Conservation (phyloP, 1,140 invertebrate genomes). For the Tetramorium alpestre region DNA sequence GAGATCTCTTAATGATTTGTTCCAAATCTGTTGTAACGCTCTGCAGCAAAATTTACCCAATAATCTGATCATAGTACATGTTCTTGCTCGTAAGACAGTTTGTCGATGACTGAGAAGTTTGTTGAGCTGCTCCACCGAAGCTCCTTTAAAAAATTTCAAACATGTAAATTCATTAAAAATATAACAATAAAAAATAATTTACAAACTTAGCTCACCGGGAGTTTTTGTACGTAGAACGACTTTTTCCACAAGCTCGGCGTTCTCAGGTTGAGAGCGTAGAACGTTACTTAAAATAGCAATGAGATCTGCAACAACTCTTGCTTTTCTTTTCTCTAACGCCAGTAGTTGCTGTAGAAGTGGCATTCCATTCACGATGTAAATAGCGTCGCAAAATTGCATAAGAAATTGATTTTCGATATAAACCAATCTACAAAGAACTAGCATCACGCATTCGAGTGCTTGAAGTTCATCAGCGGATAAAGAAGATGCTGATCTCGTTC, state of each 20-base stretch:
- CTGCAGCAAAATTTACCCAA: conserved; percentile 89
- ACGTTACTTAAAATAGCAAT: conserved; percentile 91
- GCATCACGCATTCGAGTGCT: conserved; percentile 89
- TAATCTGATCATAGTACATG: conserved; percentile 89
- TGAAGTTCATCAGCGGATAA: conserved; percentile 87
- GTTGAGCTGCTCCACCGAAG: conserved; percentile 85
- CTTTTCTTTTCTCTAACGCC: conserved; percentile 87
- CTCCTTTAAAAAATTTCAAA: conserved; percentile 60
- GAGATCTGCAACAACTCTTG: conserved; percentile 88
- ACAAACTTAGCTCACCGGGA: conserved; percentile 59
- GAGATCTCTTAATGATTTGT: conserved; percentile 84
- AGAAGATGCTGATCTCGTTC: conserved; percentile 84
- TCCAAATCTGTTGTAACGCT: conserved; percentile 89
- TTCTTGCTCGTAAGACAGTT: conserved; percentile 87
- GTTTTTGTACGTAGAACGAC: conserved; percentile 84
- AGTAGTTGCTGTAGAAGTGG: conserved; percentile 82
- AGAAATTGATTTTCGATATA: conserved; percentile 90
- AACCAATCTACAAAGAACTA: conserved; percentile 90
- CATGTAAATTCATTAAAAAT: neutral
- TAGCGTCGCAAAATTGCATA: conserved; percentile 91
- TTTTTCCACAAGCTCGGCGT: conserved; percentile 90
- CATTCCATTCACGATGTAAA: conserved; percentile 88
- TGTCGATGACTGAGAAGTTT: conserved; percentile 88
- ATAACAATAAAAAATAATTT: conserved; percentile 5
- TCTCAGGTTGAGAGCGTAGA: conserved; percentile 90